These are phyloP conservation scores for Agrenia bidenticulata DNA, from an alignment of 2,888 invertebrate species.

Conservation along the genomic window DNA sequence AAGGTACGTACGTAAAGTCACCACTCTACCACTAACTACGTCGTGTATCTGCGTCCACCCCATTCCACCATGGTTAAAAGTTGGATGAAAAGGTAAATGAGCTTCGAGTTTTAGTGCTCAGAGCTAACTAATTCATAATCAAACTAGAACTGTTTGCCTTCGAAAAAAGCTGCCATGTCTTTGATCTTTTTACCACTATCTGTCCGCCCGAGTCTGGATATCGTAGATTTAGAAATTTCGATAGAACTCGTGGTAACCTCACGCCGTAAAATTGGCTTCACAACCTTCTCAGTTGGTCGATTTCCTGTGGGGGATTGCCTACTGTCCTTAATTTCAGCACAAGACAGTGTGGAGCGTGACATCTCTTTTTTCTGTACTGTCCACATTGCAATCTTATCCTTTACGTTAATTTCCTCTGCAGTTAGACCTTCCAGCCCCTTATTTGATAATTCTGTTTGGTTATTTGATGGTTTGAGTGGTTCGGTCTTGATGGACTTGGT, in stretches of 20 bases:
- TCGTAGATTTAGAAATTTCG: slow-evolving; percentile 42
- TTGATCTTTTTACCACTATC: slow-evolving; percentile 61
- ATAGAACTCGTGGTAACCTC: slow-evolving; percentile 48
- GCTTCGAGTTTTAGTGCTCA: no score
- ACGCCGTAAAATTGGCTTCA: slow-evolving; percentile 38
- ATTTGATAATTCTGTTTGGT: not conserved
- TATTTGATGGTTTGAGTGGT: not conserved
- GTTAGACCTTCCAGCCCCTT: slow-evolving; percentile 22
- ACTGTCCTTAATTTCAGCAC: slow-evolving; percentile 1
- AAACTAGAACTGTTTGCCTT: slow-evolving; percentile 61
- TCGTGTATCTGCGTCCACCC: no score
- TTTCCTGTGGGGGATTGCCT: not conserved
- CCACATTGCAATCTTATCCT: slow-evolving; percentile 54
- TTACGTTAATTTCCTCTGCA: slow-evolving; percentile 54
- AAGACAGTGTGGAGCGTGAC: slow-evolving; percentile 11
- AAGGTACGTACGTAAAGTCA: no score
- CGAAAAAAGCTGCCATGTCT: slow-evolving; percentile 80
- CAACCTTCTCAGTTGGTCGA: slow-evolving; percentile 4
- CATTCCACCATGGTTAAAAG: no score
- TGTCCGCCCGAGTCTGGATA: slow-evolving; percentile 28
- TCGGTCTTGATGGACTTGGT: slow-evolving; percentile 51
- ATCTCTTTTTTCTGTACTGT: slow-evolving; percentile 19
- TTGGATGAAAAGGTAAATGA: no score
- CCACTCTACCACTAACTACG: no score
- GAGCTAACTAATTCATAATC: no score